phyloP scores from a whole-genome alignment of 2,113 vertebrate species.

The Tautogolabrus adspersus region DNA sequence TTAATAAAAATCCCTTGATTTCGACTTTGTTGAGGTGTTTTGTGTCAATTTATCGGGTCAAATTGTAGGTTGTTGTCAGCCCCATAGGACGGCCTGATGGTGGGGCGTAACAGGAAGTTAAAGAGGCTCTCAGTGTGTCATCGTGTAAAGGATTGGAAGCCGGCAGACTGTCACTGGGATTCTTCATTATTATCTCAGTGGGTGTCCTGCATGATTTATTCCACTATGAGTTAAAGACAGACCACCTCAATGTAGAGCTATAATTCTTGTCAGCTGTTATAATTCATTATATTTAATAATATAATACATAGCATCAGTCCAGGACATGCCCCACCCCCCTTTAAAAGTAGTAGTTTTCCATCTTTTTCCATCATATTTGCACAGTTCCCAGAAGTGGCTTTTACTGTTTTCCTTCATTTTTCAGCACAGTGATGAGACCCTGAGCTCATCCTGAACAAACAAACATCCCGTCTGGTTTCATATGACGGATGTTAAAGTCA shows the following conservation, averaged over 20 bases:
- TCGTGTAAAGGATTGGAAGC: too few species aligned
- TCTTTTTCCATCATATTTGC: not conserved
- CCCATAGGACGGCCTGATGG: too few species aligned
- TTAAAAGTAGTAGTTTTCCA: not conserved
- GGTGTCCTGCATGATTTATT: slow-evolving; percentile 2
- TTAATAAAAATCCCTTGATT: too few species aligned
- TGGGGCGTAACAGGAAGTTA: too few species aligned
- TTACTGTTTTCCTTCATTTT: not conserved
- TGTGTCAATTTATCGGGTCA: too few species aligned
- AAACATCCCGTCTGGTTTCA: slow-evolving; percentile 24
- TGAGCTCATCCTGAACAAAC: slow-evolving; percentile 46
- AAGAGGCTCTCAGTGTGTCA: too few species aligned
- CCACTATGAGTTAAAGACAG: not conserved
- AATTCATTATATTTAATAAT: not conserved
- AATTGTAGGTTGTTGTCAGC: too few species aligned
- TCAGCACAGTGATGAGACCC: slow-evolving; percentile 10
- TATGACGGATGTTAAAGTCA: slow-evolving; percentile 24
- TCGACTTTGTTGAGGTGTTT: too few species aligned
- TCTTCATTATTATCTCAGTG: not conserved
- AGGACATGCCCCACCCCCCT: not conserved
- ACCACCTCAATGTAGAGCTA: not conserved
- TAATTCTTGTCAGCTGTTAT: not conserved
- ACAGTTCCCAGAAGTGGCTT: not conserved
- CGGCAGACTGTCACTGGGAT: not conserved
- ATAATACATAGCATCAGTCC: not conserved